Evolutionary conservation across 2,888 invertebrate genomes (phyloP).

Genomic region (Monoplex corrugatus): DNA sequence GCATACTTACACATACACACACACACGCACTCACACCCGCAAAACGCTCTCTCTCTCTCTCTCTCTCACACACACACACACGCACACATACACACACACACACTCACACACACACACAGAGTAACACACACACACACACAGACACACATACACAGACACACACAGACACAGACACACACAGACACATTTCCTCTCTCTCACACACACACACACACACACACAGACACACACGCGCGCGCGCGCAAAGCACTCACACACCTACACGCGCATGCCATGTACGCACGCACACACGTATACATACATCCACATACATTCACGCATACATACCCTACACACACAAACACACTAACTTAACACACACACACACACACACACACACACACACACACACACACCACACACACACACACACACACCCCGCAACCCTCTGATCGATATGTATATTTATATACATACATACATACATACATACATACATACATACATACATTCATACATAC

Average conservation of each 20-base stretch:
- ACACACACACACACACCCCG: too few relatives aligned
- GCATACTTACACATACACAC: too few relatives aligned
- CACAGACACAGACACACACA: neutral
- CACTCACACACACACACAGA: neutral
- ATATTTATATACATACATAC: neutral
- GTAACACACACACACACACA: neutral
- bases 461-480: neutral
- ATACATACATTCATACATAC: neutral
- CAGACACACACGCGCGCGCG: too few relatives aligned
- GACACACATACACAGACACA: neutral
- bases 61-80: too few relatives aligned
- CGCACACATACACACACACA: too few relatives aligned
- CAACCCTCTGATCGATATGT: too few relatives aligned
- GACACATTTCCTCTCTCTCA: neutral
- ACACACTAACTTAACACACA: neutral
- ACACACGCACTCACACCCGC: too few relatives aligned
- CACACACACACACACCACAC: neutral
- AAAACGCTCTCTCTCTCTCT: too few relatives aligned
- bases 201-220: too few relatives aligned
- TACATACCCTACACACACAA: neutral
- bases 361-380: neutral
- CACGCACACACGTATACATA: neutral
- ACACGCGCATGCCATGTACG: too few relatives aligned
- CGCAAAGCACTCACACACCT: too few relatives aligned
- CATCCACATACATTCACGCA: neutral